Evolutionary conservation across 2,888 invertebrate species (phyloP).

Genomic region (Sycophila texana): DNA sequence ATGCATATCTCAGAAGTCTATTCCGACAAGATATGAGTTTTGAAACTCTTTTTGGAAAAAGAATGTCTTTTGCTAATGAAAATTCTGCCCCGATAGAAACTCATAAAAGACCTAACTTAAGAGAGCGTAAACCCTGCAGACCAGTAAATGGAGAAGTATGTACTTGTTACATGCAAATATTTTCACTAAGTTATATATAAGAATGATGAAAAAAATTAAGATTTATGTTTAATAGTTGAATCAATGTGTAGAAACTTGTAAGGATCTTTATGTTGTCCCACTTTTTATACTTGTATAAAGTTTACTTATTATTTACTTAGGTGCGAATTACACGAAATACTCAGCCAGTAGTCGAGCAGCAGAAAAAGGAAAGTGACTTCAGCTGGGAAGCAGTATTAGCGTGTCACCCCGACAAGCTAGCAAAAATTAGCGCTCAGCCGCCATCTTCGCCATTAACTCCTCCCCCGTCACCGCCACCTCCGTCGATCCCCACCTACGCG

Average conservation of each 20-base stretch:
- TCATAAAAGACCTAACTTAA: slow-evolving; percentile 68
- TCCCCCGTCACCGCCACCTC: slow-evolving; percentile 68
- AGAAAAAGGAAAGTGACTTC: slow-evolving; percentile 69
- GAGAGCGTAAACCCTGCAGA: slow-evolving; percentile 71
- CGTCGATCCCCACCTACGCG: slow-evolving; percentile 80
- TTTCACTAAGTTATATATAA: not conserved
- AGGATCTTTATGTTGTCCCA: too few species aligned
- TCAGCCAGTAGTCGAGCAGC: slow-evolving; percentile 53
- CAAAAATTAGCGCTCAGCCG: slow-evolving; percentile 70
- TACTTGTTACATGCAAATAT: slow-evolving; percentile 11
- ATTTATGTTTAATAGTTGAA: not conserved
- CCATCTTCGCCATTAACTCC: slow-evolving; percentile 66
- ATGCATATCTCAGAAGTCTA: slow-evolving; percentile 75
- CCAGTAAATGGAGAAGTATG: slow-evolving; percentile 72
- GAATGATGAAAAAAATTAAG: not conserved
- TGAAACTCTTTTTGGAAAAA: slow-evolving; percentile 66
- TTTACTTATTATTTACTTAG: slow-evolving; percentile 58
- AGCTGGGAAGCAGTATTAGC: slow-evolving; percentile 76
- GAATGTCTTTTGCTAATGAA: slow-evolving; percentile 67
- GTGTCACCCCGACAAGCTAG: slow-evolving; percentile 75
- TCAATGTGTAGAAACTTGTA: not conserved
- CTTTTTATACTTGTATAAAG: not conserved
- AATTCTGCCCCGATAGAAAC: slow-evolving; percentile 65
- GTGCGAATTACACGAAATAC: slow-evolving; percentile 72
- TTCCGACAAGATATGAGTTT: slow-evolving; percentile 71